Evolutionary conservation across 2,113 vertebrate species (phyloP), one percentile per base, ranked within the genome.

Genomic region (Hemiscyllium ocellatum): DNA sequence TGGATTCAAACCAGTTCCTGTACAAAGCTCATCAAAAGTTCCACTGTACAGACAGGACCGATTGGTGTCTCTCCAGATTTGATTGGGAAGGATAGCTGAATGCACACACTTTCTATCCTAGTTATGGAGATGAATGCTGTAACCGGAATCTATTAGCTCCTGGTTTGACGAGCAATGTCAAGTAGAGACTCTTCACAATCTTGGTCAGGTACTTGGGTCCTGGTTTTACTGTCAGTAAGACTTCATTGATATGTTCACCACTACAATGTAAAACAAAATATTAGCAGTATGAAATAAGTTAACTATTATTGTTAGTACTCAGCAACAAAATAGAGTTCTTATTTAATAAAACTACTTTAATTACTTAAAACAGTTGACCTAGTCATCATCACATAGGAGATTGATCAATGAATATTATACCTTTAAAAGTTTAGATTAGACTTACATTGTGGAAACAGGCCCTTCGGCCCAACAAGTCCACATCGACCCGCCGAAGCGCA

Each of bases 191-290:
- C 96, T 89, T 96, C 96, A 98, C 97, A 5, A 95, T 66, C 96
- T 98, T 98, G 96, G 95, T 97, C 96, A 98, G 96, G n/a, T 98
- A 98, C 96, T 97, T 96, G 96, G 97, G 26, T 7, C 97, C 97
- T 87, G 61, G 0, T 12, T 98, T 97, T 26, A 98, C 97, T 0
- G 70, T 96, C 90, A 97, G 96, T 87, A 98, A 95, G 96, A 97
- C 94, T 19, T 96, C 96, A 95, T 97, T 96, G 80, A 98, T 61
- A 42, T 97, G 96, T 95, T 97, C 96, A 72, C 97, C 96, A 95
- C 98, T 98, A 96, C 17, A 96, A 96, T 97, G 96, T 96, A 96
- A 0, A 96, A 96, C 96, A 95, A 61, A 29, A 26, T 94, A 47
- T 33, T 42, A 94, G 20, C n/a, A 69, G 19, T 17, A 94, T 69